phyloP scores from a whole-genome alignment of 2,113 vertebrate genomes.

The Hymenochirus boettgeri region DNA sequence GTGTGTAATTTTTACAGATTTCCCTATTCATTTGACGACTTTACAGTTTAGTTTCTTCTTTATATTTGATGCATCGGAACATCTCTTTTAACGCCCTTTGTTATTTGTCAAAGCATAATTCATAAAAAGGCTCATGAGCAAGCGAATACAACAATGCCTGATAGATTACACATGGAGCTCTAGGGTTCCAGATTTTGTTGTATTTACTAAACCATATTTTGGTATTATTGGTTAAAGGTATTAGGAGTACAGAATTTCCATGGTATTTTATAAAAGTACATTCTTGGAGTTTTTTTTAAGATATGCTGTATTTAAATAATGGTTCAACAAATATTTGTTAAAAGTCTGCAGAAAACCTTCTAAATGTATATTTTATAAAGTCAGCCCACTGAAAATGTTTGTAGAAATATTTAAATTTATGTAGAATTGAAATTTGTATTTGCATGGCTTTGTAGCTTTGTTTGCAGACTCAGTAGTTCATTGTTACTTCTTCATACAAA shows the following conservation, averaged over 20 bases:
- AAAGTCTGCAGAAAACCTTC: too few species aligned
- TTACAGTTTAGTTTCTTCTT: slow-evolving; percentile 22
- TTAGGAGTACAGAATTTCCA: slow-evolving; percentile 7
- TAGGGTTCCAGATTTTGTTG: slow-evolving; percentile 12
- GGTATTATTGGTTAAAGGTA: slow-evolving; percentile 16
- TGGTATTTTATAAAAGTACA: too few species aligned
- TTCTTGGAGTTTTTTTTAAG: too few species aligned
- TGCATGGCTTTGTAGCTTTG: too few species aligned
- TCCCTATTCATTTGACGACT: slow-evolving; percentile 18
- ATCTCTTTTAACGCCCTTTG: slow-evolving; percentile 24
- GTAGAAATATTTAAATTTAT: too few species aligned
- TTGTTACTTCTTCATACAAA: too few species aligned
- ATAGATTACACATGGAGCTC: slow-evolving; percentile 30
- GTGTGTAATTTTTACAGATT: slow-evolving; percentile 25
- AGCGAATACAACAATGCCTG: background rate
- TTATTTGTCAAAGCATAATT: slow-evolving; percentile 15
- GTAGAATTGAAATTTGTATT: too few species aligned
- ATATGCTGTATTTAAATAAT: too few species aligned
- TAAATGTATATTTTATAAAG: too few species aligned
- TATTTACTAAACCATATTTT: slow-evolving; percentile 24
- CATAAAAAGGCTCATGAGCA: slow-evolving; percentile 24
- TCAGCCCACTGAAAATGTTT: too few species aligned
- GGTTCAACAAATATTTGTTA: too few species aligned
- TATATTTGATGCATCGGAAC: slow-evolving; percentile 15
- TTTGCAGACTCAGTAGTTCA: too few species aligned